Base-by-base conservation (phyloP, 2,113 vertebrate genomes). In the Epinephelus moara region DNA sequence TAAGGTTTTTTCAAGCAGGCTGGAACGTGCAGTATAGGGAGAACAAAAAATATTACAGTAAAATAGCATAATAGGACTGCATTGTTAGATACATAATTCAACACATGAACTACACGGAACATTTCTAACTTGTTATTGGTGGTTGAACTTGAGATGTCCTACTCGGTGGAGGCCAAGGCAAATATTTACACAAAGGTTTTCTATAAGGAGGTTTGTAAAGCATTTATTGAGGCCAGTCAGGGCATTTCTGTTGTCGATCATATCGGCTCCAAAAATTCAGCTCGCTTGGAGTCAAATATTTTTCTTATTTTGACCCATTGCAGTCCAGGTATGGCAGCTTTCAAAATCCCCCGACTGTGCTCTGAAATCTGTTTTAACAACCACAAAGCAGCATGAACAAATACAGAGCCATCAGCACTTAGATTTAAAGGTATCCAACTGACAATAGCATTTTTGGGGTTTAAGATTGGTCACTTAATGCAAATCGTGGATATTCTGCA, bases 171-270 rank as follows among this genome's bases (percentile, higher is more conserved):
- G 30, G 45, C 33, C 19, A 55, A 37, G 3, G 17, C 50, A 82
- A 69, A 86, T 82, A 78, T 85, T 77, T 72, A 69, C 19, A 25
- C 17, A 52, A 30, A 55, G 27, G 42, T 45, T 75, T 61, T 69
- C 47, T 6, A 49, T 11, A 15, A 37, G 70, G 13, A 52, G 8
- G 33, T 81, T 27, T 56, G 25, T 30, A 40, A 17, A 53, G 56
- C 23, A 40, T 19, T 55, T 62, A 62, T 79, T 47, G 37, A 57
- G 45, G 55, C 11, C 8, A 1, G 75, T 49, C 6, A 9, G 69
- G 45, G 33, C 62, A 37, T 53, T 73, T 64, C 42, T 15, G 18
- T 14, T 2, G 63, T 49, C 15, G 25, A 59, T 40, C 8, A 0
- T 11, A 49, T 23, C 1, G 25, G 18, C 15, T 27, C n/a, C 42